Percentiles rank a stretch among this genome's conserved stretches.
Evolutionary conservation across 2,888 invertebrate species (phyloP).

Genomic region (Calameuta idolon): DNA sequence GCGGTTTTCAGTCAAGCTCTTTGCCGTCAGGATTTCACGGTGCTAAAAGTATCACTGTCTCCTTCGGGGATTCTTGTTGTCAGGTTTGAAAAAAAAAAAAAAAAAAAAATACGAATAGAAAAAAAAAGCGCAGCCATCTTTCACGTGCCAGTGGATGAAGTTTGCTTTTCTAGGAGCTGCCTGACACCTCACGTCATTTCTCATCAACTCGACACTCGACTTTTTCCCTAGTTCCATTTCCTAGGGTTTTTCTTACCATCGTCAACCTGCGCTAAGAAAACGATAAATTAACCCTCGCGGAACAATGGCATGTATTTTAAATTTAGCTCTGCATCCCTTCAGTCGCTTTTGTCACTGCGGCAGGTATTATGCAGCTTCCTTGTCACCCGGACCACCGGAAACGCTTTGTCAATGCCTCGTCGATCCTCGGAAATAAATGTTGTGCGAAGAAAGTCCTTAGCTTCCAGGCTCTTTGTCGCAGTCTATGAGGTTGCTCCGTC

Average conservation of each 20-base stretch:
- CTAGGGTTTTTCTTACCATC: not conserved
- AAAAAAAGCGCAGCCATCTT: not conserved
- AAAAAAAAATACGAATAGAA: not conserved
- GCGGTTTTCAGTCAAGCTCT: not conserved
- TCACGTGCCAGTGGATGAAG: not conserved
- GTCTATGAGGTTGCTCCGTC: not conserved
- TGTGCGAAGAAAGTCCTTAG: not conserved
- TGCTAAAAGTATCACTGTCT: not conserved
- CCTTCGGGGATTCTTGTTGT: not conserved
- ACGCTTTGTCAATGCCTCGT: conserved; percentile 20
- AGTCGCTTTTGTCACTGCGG: not conserved
- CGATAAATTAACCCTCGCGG: not conserved
- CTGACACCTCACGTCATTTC: too few species aligned
- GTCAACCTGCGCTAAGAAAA: not conserved
- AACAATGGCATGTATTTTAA: not conserved
- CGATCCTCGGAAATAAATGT: conserved; percentile 21
- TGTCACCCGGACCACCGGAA: not conserved
- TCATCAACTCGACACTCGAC: too few species aligned
- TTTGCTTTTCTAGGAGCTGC: too few species aligned
- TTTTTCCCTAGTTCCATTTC: not conserved
- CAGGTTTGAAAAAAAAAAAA: too few species aligned
- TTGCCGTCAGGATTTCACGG: not conserved
- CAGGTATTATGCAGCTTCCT: not conserved
- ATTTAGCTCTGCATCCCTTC: not conserved
- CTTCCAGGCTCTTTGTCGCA: not conserved